A percentile compares a stretch with the other conserved stretches of the same genome.
Conservation (phyloP, 2,797 vertebrate species). For the Phoeniculus purpureus region DNA sequence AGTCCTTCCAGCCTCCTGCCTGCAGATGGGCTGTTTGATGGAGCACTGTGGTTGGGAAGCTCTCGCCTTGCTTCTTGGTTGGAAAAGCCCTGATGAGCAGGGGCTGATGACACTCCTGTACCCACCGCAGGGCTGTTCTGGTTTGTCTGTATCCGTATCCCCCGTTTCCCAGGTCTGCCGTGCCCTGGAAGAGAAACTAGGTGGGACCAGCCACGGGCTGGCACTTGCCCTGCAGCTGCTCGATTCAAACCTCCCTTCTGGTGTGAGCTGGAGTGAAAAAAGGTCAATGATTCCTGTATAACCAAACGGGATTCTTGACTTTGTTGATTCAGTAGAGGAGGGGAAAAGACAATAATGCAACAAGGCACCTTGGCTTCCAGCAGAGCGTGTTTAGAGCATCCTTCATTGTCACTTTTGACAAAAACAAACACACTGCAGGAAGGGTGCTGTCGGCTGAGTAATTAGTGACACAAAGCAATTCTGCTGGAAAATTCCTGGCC, state of each 20-base stretch:
- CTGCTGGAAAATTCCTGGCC: constrained; percentile 20
- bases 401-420: neutral
- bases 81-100: neutral
- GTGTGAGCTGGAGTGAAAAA: neutral
- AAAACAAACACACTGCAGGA: neutral
- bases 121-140: rapidly evolving
- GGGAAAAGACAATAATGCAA: neutral
- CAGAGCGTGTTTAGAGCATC: constrained; percentile 1
- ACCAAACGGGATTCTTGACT: neutral
- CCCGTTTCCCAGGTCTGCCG: neutral
- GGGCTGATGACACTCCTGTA: neutral
- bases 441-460: constrained; percentile 8
- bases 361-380: neutral
- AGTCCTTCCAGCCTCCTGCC: neutral
- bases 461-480: constrained; percentile 35
- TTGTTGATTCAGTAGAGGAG: neutral
- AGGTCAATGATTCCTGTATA: neutral
- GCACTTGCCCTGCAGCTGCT: neutral
- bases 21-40: neutral
- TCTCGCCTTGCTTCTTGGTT: neutral
- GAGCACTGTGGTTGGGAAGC: neutral
- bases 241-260: neutral
- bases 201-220: rapidly evolving
- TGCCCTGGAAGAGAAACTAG: neutral
- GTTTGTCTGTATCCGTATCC: neutral